Conservation (phyloP, 2,113 vertebrate genomes). For the Halcyon malimbica region DNA sequence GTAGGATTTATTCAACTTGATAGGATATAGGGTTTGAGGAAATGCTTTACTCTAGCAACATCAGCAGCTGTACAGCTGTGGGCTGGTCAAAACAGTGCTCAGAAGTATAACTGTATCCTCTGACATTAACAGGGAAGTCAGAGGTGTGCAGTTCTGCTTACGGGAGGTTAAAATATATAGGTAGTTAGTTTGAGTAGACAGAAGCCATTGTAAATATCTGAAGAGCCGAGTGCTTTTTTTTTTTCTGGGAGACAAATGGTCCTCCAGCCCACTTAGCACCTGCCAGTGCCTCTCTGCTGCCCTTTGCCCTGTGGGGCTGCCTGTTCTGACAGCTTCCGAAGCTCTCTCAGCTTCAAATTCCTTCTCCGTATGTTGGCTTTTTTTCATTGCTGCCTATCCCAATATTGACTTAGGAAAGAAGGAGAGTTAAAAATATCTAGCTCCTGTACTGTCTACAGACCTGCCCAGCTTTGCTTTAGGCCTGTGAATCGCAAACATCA, state of each 20-base stretch:
- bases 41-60: slow-evolving; percentile 3
- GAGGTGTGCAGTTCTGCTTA: not conserved
- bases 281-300: slow-evolving; percentile 26
- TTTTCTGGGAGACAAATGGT: slow-evolving; percentile 51
- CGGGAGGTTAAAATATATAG: not conserved
- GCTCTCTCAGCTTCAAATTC: slow-evolving; percentile 18
- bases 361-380: slow-evolving; percentile 54
- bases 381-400: slow-evolving; percentile 46
- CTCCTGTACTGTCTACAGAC: not conserved
- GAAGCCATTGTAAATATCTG: slow-evolving; percentile 35
- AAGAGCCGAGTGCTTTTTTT: not conserved
- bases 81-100: not conserved
- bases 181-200: not conserved
- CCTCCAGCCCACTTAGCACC: slow-evolving; percentile 50
- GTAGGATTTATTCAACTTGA: slow-evolving; percentile 29
- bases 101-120: not conserved
- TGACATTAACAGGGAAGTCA: not conserved
- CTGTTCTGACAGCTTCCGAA: slow-evolving; percentile 15
- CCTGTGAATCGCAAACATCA: not conserved
- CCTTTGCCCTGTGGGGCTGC: slow-evolving; percentile 44
- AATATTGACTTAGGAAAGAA: slow-evolving; percentile 63
- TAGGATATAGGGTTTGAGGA: slow-evolving; percentile 4
- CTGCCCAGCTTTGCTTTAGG: slow-evolving; percentile 37
- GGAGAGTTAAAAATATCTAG: slow-evolving; percentile 6
- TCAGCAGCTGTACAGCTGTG: not conserved